Conservation (phyloP, 2,888 invertebrate genomes). For the Ophioninae sp. region DNA sequence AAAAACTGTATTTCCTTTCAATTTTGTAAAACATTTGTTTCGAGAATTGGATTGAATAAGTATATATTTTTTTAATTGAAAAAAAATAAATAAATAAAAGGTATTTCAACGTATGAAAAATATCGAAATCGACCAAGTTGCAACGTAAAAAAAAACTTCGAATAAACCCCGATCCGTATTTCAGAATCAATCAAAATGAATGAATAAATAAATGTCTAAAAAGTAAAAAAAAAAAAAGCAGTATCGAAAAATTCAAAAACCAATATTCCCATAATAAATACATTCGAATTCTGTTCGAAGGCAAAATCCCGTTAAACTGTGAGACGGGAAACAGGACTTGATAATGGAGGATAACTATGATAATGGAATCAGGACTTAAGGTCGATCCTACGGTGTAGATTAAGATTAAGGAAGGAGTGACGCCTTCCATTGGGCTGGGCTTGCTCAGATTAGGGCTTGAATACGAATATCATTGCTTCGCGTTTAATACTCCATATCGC, state of each 20-base stretch:
- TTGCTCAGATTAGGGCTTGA: conserved; percentile 41
- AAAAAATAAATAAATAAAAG: too few relatives aligned
- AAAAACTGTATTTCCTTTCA: too few relatives aligned
- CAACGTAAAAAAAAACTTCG: too few relatives aligned
- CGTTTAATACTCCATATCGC: conserved; percentile 34
- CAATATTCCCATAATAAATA: background rate
- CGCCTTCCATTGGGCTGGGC: conserved; percentile 18
- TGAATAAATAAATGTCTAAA: too few relatives aligned
- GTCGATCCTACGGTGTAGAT: conserved; percentile 35
- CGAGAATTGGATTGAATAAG: too few relatives aligned
- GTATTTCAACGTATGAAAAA: too few relatives aligned
- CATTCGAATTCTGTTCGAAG: conserved; percentile 13
- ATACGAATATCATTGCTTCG: conserved; percentile 48
- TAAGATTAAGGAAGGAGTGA: conserved; percentile 50
- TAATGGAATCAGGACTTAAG: conserved; percentile 42
- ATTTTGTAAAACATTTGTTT: too few relatives aligned
- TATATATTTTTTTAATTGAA: too few relatives aligned
- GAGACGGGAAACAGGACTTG: conserved; percentile 8
- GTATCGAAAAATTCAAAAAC: background rate
- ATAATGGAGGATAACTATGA: conserved; percentile 40
- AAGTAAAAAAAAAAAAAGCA: too few relatives aligned
- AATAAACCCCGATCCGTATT: too few relatives aligned
- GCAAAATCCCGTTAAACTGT: conserved; percentile 23
- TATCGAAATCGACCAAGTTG: too few relatives aligned
- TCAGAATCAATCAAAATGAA: too few relatives aligned